Evolutionary conservation across 2,113 vertebrate genomes (phyloP).

Genomic region (Chrysochloris asiatica): DNA sequence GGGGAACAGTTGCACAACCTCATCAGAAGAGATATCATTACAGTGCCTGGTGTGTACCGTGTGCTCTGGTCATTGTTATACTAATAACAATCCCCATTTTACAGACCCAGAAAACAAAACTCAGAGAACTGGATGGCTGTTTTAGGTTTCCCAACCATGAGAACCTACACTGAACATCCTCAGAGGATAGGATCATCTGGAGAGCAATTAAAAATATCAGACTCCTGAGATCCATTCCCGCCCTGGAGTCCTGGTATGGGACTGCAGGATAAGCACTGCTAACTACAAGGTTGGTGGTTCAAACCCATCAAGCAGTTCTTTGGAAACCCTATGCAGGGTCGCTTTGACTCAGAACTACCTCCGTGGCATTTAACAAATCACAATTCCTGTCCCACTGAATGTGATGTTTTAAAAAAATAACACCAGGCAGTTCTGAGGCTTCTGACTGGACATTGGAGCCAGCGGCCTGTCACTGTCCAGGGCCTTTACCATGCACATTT

Average conservation of each 20-base stretch:
- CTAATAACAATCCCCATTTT: neutral
- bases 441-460: neutral
- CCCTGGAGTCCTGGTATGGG: no score
- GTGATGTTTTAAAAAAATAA: neutral
- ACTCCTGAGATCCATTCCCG: neutral
- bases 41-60: neutral
- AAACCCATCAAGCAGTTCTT: no score
- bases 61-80: neutral
- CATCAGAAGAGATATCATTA: neutral
- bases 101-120: neutral
- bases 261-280: no score
- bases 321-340: no score
- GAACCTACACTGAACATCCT: neutral
- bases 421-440: neutral
- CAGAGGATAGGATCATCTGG: neutral
- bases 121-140: neutral
- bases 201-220: neutral
- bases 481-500: neutral
- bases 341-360: no score
- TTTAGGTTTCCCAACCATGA: neutral
- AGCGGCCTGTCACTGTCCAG: neutral
- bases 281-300: no score
- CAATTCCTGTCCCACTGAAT: neutral
- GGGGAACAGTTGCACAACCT: neutral
- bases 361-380: no score